Evolutionary conservation across 2,888 invertebrate genomes (phyloP), one percentile per base, ranked within the genome.

Genomic region (Eurois occulta): DNA sequence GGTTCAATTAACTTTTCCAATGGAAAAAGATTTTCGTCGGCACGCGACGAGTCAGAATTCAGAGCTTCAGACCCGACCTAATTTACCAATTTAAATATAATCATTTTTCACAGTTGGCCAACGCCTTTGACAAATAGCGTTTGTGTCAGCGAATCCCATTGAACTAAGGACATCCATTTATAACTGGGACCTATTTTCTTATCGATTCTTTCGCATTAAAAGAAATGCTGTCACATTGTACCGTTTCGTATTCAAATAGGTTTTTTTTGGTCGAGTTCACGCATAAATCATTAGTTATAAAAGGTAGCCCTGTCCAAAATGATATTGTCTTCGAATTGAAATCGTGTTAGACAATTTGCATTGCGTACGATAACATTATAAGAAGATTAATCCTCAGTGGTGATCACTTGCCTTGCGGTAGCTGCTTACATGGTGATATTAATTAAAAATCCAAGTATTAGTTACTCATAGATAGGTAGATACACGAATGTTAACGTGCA

Each of bases 31-130:
- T 43, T 43, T 58, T 21, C 6, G 67, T 79, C 21, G 28, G 28
- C 43, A 41, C 46, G 38, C 52, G 55, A 65, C 58, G 52, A 73
- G 60, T 60, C 16, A 38, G n/a, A 28, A 41, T 18, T 65, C n/a
- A 41, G 28, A 18, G n/a, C 4, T 8, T 65, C 16, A 41, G 35
- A 18, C 46, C 8, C 52, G 18, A 73, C 68, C 52, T 60, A 72
- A 72, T 77, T 65, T 72, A 60, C 58, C 8, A n/a, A 72, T 77
- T 72, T 65, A 66, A 55, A 68, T 66, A 75, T 52, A 68, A 78
- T 78, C 38, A 67, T 64, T 60, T 72, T 83, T 84, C 84, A 78
- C 75, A 84, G 74, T 87, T 82, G 74, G 66, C 75, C 84, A 77
- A 71, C 67, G 68, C 70, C 69, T 80, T 64, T 75, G 67, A 35